These are phyloP conservation scores for Pedionomus torquatus DNA, from an alignment of 2,113 vertebrate genomes.

Conservation along the genomic window DNA sequence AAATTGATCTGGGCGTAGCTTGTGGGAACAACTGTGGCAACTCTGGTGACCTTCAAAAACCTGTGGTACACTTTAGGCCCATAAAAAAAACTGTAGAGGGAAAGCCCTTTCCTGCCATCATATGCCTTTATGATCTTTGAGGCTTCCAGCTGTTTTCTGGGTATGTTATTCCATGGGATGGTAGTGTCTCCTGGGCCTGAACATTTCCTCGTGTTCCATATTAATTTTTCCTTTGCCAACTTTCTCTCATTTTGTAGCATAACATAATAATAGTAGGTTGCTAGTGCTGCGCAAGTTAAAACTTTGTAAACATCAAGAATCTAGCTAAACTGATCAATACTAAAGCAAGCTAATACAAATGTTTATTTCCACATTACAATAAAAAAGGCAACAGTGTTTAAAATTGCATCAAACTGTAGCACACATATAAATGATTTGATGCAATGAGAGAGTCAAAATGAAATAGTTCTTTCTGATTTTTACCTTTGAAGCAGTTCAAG, in stretches of 20 bases:
- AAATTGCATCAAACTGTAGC: background rate
- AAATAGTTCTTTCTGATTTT: background rate
- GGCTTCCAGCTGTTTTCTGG: background rate
- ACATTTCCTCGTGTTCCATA: background rate
- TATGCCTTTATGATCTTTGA: background rate
- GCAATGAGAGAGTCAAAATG: background rate
- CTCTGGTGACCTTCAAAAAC: background rate
- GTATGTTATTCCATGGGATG: background rate
- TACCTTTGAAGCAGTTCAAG: background rate
- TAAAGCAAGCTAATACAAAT: background rate
- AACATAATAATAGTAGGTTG: background rate
- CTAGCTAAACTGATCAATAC: background rate
- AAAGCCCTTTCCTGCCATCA: background rate
- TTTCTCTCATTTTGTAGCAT: background rate
- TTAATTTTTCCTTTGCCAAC: background rate
- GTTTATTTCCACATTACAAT: background rate
- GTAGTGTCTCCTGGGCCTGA: background rate
- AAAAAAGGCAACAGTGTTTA: background rate
- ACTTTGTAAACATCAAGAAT: background rate
- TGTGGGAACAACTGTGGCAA: background rate
- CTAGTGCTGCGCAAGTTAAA: background rate
- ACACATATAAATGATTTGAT: background rate
- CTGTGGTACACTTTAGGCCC: background rate
- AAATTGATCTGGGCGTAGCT: background rate
- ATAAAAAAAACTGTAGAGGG: background rate